Base-by-base conservation (phyloP, 2,888 invertebrate species). In the Aphidius colemani region DNA sequence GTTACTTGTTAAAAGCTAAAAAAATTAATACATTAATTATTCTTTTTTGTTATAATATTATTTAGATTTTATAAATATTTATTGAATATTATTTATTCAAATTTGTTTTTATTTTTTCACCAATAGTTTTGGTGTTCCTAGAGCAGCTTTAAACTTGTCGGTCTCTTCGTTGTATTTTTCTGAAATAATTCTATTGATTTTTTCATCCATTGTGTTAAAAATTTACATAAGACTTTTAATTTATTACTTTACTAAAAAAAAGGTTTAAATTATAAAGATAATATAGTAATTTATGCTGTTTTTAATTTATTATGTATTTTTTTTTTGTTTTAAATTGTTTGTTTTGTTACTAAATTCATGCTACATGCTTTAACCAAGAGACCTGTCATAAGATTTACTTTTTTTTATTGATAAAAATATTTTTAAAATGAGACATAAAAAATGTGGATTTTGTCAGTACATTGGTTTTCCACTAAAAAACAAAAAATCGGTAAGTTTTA, bases 401-500 rank as follows among this genome's bases (percentile, higher is more conserved):
- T 39, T 6, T 10, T 30, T 11, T 5, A 18, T n/a, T 9, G n/a
- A 30, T 41, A 4, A n/a, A 39, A 53, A 13, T 10, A 7, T 7
- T n/a, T 40, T 40, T 4, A 45, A 61, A 46, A 53, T 30, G 10
- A 40, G 39, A 39, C 10, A 39, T 11, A 53, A 70, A 59, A 69
- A 69, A 30, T 69, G 69, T 18, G 53, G 59, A 43, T 61, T 68
- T n/a, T 64, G 71, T 57, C 64, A 61, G 40, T 40, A 73, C 59
- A 62, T 63, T 18, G 60, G 68, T 46, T 44, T 71, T 7, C 59
- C 74, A 8, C 68, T 71, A 3, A 71, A 60, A 59, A 71, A 69
- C 59, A 72, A 70, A 65, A 71, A 72, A 71, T 70, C 73, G 65
- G 76, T 76, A 51, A 75, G 72, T 67, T 3, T 30, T 30, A 30